Base-by-base conservation (phyloP, 1,140 invertebrate species). In the Zaprionus lachaisei region DNA sequence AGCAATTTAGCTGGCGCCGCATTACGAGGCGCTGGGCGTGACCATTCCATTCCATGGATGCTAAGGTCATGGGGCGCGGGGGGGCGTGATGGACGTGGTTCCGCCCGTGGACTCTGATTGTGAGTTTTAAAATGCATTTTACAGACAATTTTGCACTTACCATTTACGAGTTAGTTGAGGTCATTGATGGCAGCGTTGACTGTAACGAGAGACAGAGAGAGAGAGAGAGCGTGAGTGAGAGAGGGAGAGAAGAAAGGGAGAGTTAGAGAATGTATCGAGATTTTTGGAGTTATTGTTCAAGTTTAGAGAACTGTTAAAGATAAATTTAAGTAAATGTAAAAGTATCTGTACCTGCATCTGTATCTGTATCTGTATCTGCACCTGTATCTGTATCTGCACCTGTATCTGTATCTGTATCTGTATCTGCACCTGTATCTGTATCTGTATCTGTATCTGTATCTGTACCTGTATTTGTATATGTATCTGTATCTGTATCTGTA, bases 131-230 rank as follows among this genome's bases (percentile, higher is more conserved):
- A 79, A 85, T 86, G 76, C 80, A 73, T 75, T 83, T 87, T 73
- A 83, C 67, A 87, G 67, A 69, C 77, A 72, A 76, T 80, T 87
- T 81, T 81, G 61, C 75, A 89, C 81, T 89, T 83, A 89, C 84
- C 84, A 90, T 81, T 90, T 84, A 87, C 73, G 61, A 77, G 62
- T 64, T 66, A 90, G 80, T 69, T 89, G 72, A 66, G 81, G 69
- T 81, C 81, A 87, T 83, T 79, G 65, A 37, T 34, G 26, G 56
- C 63, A 22, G 56, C 58, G 58, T 49, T 63, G 60, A 58, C 73
- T 84, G 70, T 60, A 77, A 71, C 44, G 44, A 78, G 56, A 26
- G 7, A 47, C 58, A 67, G 17, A 37, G 49, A 22, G 41, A 24
- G 12, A 28, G 37, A 37, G 5, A 60, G 41, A 41, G 20, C 20